Conservation (phyloP, 2,888 invertebrate genomes). For the Argyresthia albistria region DNA sequence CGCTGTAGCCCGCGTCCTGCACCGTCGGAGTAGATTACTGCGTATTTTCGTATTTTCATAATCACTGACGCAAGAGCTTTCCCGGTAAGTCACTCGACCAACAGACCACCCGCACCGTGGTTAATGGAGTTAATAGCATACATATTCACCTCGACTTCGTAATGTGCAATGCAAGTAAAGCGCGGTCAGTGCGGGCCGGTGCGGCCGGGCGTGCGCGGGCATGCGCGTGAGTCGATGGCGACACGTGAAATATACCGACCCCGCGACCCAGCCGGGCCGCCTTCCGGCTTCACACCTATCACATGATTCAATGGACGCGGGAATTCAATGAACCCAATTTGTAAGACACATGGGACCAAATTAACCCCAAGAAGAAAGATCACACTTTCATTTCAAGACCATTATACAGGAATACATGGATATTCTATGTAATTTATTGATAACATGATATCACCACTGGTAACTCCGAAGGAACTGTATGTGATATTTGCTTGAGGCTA, state of each 20-base stretch:
- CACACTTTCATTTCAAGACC: background rate
- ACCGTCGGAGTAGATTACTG: no score
- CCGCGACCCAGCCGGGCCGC: constrained; percentile 15
- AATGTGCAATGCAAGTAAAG: constrained; percentile 3
- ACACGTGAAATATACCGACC: constrained; percentile 12
- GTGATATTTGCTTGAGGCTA: no score
- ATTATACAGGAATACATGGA: no score
- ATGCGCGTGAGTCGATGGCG: constrained; percentile 12
- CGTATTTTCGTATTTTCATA: background rate
- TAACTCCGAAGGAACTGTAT: no score
- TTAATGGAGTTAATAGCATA: constrained; percentile 27
- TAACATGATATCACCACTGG: no score
- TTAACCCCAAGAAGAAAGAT: background rate
- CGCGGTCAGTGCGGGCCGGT: background rate
- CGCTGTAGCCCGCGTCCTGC: no score
- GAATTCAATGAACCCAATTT: constrained; percentile 5
- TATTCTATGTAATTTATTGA: no score
- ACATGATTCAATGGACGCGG: constrained; percentile 9
- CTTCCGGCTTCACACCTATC: constrained; percentile 5
- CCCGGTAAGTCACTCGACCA: constrained; percentile 13
- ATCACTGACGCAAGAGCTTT: background rate
- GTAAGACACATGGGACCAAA: background rate
- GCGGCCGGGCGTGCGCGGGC: no score
- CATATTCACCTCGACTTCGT: constrained; percentile 24
- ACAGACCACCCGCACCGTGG: constrained; percentile 38